A percentile compares a stretch with the other conserved stretches of the same genome.
Evolutionary conservation across 2,113 vertebrate species (phyloP).

Genomic region (Rhea americana): DNA sequence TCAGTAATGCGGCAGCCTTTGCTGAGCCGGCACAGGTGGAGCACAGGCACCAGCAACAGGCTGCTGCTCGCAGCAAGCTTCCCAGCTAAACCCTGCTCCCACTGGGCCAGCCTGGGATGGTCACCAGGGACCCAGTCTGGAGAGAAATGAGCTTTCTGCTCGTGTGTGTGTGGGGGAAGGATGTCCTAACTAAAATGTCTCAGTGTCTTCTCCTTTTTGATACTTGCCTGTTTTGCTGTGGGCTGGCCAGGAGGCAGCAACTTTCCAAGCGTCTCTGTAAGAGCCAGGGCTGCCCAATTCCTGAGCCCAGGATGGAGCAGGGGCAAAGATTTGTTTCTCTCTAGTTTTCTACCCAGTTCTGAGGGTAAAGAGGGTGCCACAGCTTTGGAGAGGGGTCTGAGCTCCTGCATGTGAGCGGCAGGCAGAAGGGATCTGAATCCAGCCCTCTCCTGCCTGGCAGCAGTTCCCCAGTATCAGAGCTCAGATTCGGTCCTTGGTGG

Average conservation of each 20-base stretch:
- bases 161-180: background rate
- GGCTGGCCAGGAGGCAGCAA: background rate
- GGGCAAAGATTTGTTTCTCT: background rate
- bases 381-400: background rate
- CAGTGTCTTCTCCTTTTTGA: accelerated
- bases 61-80: background rate
- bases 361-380: background rate
- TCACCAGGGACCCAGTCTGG: background rate
- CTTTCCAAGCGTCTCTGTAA: accelerated
- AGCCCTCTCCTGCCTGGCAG: background rate
- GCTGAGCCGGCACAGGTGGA: background rate
- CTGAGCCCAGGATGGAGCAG: background rate
- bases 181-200: background rate
- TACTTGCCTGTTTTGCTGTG: background rate
- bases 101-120: background rate
- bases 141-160: background rate
- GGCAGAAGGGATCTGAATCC: background rate
- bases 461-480: background rate
- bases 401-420: background rate
- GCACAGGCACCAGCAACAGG: background rate
- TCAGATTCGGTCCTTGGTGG: too few species aligned
- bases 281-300: background rate
- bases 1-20: accelerated
- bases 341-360: background rate
- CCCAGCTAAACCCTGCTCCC: background rate